Percentiles rank a stretch among this genome's conserved stretches.
phyloP scores from a whole-genome alignment of 2,888 invertebrate genomes.

The Sarcophaga caerulescens region DNA sequence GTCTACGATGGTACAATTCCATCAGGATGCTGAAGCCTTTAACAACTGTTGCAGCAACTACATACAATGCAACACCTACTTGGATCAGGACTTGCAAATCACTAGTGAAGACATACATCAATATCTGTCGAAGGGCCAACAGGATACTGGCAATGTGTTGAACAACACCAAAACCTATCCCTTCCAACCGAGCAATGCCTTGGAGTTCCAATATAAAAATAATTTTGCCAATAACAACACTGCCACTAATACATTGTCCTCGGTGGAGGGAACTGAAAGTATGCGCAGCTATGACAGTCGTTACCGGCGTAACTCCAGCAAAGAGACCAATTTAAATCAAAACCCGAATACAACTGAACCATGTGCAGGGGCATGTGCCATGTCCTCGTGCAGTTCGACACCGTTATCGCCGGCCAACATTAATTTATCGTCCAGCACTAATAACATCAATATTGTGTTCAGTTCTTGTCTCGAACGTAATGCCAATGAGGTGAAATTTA shows the following conservation, averaged over 20 bases:
- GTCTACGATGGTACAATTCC: conserved; percentile 80
- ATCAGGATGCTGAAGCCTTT: conserved; percentile 80
- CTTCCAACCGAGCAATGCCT: conserved; percentile 79
- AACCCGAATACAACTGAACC: conserved; percentile 69
- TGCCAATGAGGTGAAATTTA: conserved; percentile 80
- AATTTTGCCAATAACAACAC: conserved; percentile 77
- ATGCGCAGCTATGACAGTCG: conserved; percentile 72
- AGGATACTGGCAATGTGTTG: conserved; percentile 75
- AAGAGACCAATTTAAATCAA: conserved; percentile 81
- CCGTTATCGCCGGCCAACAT: conserved; percentile 78
- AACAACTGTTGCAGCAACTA: conserved; percentile 81
- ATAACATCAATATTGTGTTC: conserved; percentile 80
- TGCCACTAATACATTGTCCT: conserved; percentile 68
- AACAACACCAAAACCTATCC: conserved; percentile 80
- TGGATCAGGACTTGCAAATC: conserved; percentile 81
- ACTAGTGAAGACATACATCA: conserved; percentile 81
- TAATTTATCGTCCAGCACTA: conserved; percentile 79
- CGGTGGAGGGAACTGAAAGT: conserved; percentile 70
- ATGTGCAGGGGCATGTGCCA: conserved; percentile 57
- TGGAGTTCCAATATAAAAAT: conserved; percentile 81
- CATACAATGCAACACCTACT: conserved; percentile 80
- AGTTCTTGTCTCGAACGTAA: conserved; percentile 77
- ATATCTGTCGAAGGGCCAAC: conserved; percentile 79
- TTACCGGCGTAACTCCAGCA: conserved; percentile 75
- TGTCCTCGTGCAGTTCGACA: conserved; percentile 68